Conservation (phyloP, 2,888 invertebrate genomes). For the Ferrisia virgata region DNA sequence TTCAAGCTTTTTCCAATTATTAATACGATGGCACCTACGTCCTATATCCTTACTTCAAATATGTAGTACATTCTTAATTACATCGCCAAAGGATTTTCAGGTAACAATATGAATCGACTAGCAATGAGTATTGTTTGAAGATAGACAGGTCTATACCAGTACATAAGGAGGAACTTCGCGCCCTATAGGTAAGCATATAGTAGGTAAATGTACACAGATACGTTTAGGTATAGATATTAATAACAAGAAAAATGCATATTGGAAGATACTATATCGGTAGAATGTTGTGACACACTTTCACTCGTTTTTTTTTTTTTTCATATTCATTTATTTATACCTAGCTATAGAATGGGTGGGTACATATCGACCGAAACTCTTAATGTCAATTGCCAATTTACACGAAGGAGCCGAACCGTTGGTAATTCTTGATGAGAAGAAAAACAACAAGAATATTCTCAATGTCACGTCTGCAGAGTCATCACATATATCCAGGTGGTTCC, state of each 20-base stretch:
- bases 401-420: background rate
- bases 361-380: background rate
- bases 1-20: no score
- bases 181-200: background rate
- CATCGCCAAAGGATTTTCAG: background rate
- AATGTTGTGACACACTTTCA: conserved; percentile 3
- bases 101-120: background rate
- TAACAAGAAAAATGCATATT: background rate
- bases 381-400: background rate
- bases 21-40: no score
- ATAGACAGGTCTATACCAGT: no score
- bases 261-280: background rate
- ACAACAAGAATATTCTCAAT: background rate
- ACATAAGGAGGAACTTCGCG: background rate
- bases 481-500: no score
- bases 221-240: background rate
- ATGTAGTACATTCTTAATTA: background rate
- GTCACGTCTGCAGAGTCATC: background rate
- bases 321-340: no score
- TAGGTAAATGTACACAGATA: background rate
- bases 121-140: background rate
- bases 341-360: no score
- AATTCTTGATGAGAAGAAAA: background rate
- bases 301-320: background rate
- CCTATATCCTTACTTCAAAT: background rate